Conservation (phyloP, 2,113 vertebrate species). For the Dromaius novaehollandiae region DNA sequence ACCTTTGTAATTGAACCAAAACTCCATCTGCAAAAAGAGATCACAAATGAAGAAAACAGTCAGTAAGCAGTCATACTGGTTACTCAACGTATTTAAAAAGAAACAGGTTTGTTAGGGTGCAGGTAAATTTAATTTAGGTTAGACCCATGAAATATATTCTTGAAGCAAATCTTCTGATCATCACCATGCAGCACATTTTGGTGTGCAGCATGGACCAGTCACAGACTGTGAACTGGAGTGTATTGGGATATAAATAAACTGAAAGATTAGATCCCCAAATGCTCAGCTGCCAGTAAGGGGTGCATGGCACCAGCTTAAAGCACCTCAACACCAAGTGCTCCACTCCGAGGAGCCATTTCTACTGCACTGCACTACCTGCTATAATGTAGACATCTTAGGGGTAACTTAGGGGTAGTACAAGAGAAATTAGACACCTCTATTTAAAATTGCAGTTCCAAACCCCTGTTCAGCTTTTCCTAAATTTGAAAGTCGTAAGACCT, state of each 20-base stretch:
- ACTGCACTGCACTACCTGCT: background rate
- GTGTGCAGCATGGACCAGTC: background rate
- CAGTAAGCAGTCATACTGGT: background rate
- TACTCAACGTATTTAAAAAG: background rate
- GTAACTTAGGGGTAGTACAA: fast-evolving
- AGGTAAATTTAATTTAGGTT: background rate
- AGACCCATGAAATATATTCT: background rate
- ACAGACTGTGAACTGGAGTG: background rate
- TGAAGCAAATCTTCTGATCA: background rate
- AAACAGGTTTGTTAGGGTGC: background rate
- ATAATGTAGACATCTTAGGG: background rate
- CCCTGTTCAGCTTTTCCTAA: too few species aligned
- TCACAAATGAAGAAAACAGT: background rate
- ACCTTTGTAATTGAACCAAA: slow-evolving; percentile 86
- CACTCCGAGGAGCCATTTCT: background rate
- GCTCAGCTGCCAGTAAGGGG: background rate
- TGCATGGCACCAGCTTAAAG: background rate
- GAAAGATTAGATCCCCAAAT: background rate
- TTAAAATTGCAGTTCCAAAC: background rate
- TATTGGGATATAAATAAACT: background rate
- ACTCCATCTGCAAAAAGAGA: slow-evolving; percentile 81
- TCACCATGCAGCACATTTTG: background rate
- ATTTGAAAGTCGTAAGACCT: too few species aligned
- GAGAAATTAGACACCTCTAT: background rate
- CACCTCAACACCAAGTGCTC: background rate